Conservation (phyloP, 2,113 vertebrate genomes). For the Hippopotamus amphibius region DNA sequence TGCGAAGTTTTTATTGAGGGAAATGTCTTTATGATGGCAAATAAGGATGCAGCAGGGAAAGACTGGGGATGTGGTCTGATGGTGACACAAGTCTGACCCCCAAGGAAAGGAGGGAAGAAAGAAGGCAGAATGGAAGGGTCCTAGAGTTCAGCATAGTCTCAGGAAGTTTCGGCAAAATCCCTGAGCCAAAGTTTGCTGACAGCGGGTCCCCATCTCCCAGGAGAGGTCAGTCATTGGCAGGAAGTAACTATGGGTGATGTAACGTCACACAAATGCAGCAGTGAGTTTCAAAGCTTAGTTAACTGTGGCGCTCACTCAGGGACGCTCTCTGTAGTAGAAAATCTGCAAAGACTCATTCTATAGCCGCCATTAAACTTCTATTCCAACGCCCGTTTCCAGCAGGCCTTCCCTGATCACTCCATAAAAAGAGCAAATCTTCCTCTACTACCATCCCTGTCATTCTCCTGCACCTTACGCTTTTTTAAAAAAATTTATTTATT, state of each 20-base stretch:
- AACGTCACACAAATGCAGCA: neutral
- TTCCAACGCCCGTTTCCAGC: neutral
- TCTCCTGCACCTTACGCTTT: neutral
- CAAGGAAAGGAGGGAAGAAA: neutral
- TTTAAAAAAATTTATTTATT: neutral
- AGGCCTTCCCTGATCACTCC: neutral
- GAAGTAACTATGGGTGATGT: neutral
- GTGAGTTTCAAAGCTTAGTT: neutral
- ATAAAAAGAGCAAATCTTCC: neutral
- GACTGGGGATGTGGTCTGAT: neutral
- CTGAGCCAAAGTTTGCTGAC: neutral
- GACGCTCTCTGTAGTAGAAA: neutral
- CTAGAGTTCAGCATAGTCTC: neutral
- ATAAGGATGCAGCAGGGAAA: too few species aligned
- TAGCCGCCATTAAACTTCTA: neutral
- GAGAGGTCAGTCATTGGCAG: neutral
- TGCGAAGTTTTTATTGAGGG: fast-evolving
- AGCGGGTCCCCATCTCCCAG: neutral
- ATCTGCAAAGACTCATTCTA: neutral
- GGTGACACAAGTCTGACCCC: neutral
- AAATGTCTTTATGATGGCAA: neutral
- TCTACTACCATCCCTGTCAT: fast-evolving
- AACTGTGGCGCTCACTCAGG: too few species aligned
- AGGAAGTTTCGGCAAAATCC: neutral
- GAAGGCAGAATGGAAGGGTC: too few species aligned